These are phyloP conservation scores for Chymomyza fuscimana DNA, from an alignment of 2,888 invertebrate genomes.

Conservation along the genomic window DNA sequence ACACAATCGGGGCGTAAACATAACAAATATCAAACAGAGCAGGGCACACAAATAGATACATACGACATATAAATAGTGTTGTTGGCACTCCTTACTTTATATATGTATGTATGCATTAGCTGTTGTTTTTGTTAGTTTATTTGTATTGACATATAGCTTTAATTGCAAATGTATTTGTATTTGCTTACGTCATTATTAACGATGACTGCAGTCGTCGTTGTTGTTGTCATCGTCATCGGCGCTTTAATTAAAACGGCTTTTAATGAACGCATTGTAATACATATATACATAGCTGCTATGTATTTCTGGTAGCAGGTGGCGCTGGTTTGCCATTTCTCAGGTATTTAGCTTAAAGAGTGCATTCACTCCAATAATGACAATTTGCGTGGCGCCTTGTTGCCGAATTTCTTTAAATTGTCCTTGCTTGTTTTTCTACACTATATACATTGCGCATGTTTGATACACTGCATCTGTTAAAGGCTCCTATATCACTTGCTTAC, in stretches of 20 bases:
- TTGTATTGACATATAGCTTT: slow-evolving; percentile 63
- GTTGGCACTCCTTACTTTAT: background rate
- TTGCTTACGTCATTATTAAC: slow-evolving; percentile 55
- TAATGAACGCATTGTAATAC: too few species aligned
- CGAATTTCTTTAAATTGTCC: too few species aligned
- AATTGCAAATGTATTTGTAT: slow-evolving; percentile 58
- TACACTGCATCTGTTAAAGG: too few species aligned
- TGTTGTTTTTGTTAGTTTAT: slow-evolving; percentile 38
- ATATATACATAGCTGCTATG: too few species aligned
- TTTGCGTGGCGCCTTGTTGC: too few species aligned
- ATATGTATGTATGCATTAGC: background rate
- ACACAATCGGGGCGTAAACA: slow-evolving; percentile 68
- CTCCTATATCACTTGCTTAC: too few species aligned
- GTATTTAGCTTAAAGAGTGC: too few species aligned
- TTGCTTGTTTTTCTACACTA: too few species aligned
- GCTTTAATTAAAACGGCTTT: background rate
- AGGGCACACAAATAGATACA: slow-evolving; percentile 24
- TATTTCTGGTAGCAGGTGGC: too few species aligned
- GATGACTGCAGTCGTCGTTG: background rate
- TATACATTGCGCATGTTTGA: too few species aligned
- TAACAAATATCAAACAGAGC: slow-evolving; percentile 63
- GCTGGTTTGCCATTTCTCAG: too few species aligned
- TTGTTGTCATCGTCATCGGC: background rate
- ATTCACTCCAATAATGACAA: too few species aligned
- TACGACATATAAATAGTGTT: slow-evolving; percentile 2